Conservation (phyloP, 2,797 vertebrate species). For the Periophthalmus magnuspinnatus region DNA sequence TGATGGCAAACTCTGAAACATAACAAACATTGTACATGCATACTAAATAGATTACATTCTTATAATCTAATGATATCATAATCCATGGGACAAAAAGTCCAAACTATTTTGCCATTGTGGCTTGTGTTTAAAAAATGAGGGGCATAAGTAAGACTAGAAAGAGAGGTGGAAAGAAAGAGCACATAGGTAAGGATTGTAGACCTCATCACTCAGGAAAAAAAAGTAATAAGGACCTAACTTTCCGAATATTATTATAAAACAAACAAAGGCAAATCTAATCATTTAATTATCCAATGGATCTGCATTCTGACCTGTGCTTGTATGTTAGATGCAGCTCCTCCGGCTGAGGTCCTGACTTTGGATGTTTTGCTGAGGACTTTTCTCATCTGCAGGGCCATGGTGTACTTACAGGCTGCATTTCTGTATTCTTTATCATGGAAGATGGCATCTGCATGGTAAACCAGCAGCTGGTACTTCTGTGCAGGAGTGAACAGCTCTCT, state of each 20-base stretch:
- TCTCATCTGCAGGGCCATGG: slow-evolving; percentile 96
- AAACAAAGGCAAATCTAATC: no score
- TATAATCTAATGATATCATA: no score
- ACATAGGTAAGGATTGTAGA: no score
- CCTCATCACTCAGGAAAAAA: no score
- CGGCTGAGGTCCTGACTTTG: slow-evolving; percentile 93
- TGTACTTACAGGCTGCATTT: slow-evolving; percentile 97
- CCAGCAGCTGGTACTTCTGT: slow-evolving; percentile 97
- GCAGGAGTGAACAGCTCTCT: slow-evolving; percentile 95
- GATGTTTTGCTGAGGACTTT: slow-evolving; percentile 97
- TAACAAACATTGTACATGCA: not conserved
- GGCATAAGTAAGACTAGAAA: no score
- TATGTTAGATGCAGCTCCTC: slow-evolving; percentile 84
- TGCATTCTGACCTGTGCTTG: slow-evolving; percentile 83
- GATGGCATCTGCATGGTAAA: slow-evolving; percentile 95
- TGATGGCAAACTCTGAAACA: slow-evolving; percentile 88
- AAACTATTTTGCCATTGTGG: no score
- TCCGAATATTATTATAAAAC: no score
- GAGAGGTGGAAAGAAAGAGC: no score
- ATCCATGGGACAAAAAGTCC: no score
- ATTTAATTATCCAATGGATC: no score
- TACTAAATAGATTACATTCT: not conserved
- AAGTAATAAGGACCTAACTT: no score
- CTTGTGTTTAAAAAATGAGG: no score
- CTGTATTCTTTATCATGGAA: slow-evolving; percentile 98